These are phyloP conservation scores for Euphonia xanthogaster DNA, from an alignment of 2,797 vertebrate genomes.

Conservation along the genomic window DNA sequence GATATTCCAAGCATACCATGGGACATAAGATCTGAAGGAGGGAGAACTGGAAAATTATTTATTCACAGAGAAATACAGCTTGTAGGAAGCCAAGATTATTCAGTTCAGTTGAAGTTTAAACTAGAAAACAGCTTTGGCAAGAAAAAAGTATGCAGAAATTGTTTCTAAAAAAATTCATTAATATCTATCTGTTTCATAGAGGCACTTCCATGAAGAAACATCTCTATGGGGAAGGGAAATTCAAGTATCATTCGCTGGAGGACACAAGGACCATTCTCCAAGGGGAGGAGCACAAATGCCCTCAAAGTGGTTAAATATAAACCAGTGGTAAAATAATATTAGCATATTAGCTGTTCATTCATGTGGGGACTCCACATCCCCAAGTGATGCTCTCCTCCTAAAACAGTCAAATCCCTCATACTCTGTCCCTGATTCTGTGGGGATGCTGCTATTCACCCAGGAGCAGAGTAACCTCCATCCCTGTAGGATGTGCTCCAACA, in stretches of 20 bases:
- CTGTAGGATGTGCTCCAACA: neutral
- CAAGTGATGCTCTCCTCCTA: neutral
- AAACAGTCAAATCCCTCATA: neutral
- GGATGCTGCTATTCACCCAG: neutral
- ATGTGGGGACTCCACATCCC: neutral
- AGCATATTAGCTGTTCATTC: neutral
- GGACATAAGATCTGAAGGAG: conserved; percentile 60
- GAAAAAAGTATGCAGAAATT: neutral
- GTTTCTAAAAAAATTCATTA: conserved; percentile 41
- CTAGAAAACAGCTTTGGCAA: conserved; percentile 29
- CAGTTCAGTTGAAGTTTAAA: conserved; percentile 45
- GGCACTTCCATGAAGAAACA: neutral
- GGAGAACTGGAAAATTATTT: conserved; percentile 56
- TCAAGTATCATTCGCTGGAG: neutral
- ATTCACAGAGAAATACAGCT: conserved; percentile 20
- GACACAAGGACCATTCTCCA: neutral
- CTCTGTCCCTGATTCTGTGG: neutral
- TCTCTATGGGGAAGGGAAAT: neutral
- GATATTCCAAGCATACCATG: conserved; percentile 25
- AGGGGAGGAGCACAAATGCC: neutral
- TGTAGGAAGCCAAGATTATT: conserved; percentile 44
- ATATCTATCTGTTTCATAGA: neutral
- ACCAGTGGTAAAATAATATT: conserved; percentile 1
- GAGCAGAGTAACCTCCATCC: neutral
- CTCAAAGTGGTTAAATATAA: conserved; percentile 14